These are phyloP conservation scores for Leistus spinibarbis DNA, from an alignment of 2,888 invertebrate species.

Conservation along the genomic window DNA sequence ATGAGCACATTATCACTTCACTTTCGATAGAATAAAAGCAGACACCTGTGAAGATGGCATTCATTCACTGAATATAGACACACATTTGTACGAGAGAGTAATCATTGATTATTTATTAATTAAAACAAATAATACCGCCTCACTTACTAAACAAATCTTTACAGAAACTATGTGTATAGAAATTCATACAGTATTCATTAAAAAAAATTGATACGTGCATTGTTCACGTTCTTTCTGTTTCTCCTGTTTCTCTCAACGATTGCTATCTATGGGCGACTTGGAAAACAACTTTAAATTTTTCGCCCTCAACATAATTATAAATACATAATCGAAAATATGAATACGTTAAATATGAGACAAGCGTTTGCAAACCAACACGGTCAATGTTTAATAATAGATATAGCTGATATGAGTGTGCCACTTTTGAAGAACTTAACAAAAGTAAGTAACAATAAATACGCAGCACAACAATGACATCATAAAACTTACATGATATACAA, in stretches of 20 bases:
- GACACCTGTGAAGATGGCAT: not conserved
- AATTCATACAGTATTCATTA: not conserved
- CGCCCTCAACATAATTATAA: not conserved
- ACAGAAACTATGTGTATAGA: not conserved
- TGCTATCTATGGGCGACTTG: not conserved
- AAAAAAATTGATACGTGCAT: not conserved
- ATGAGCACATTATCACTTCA: constrained; percentile 9
- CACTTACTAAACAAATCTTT: not conserved
- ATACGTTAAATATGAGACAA: constrained; percentile 17
- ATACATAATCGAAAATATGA: constrained; percentile 6
- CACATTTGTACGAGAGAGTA: not conserved
- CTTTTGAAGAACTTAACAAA: constrained; percentile 26
- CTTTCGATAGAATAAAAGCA: constrained; percentile 16
- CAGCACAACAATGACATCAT: constrained; percentile 9
- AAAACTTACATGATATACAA: not conserved
- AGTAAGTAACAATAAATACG: constrained; percentile 30
- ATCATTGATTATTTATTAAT: not conserved
- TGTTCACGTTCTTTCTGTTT: not conserved
- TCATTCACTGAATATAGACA: not conserved
- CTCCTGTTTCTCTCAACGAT: not conserved
- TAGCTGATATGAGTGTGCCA: constrained; percentile 11
- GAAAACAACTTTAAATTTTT: not conserved
- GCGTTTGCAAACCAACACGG: constrained; percentile 31
- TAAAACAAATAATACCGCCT: not conserved
- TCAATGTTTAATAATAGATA: constrained; percentile 33